Base-by-base conservation (phyloP, 2,888 invertebrate species). In the Torymus auratus region DNA sequence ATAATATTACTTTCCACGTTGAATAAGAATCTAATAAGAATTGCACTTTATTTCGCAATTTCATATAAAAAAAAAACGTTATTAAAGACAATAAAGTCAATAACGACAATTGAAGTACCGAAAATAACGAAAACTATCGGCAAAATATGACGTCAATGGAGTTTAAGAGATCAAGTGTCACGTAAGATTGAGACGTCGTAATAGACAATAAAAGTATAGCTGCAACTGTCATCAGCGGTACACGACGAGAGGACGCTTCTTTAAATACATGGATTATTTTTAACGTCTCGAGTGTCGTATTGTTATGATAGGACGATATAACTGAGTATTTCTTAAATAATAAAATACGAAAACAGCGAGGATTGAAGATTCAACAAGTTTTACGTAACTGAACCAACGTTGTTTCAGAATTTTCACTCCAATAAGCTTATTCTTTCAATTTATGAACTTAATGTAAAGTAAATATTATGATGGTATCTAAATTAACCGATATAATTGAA, bases 61-160 rank as follows among this genome's bases (percentile, higher is more conserved):
- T 58, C 58, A 17, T 17, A 11, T 12, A 11, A 58, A 12, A 10
- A 15, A 58, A 58, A 17, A 3, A 17, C 17, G 17, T 58, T 58
- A 58, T 17, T 17, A 58, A 17, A 12, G 15, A 17, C 58, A 58
- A 58, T 17, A 15, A 17, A 10, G 58, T 17, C 58, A 17, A 10
- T 58, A 65, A 52, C 50, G 11, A 28, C 50, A 55, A 17, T 15
- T 55, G 13, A 58, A 70, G 41, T 41, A 41, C 41, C 41, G 5
- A 41, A 70, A 64, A 77, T 58, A 15, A 52, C 11, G 11, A 72
- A 60, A 78, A 14, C 41, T 62, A 56, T 69, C 56, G 55, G 56
- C 68, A 61, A 68, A 56, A 56, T 73, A 61, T 79, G 78, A 79
- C 78, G 72, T 79, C 67, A 79, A 69, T 68, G 55, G 62, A 73